phyloP scores from a whole-genome alignment of 2,797 vertebrate genomes.

The Graptemys geographica region DNA sequence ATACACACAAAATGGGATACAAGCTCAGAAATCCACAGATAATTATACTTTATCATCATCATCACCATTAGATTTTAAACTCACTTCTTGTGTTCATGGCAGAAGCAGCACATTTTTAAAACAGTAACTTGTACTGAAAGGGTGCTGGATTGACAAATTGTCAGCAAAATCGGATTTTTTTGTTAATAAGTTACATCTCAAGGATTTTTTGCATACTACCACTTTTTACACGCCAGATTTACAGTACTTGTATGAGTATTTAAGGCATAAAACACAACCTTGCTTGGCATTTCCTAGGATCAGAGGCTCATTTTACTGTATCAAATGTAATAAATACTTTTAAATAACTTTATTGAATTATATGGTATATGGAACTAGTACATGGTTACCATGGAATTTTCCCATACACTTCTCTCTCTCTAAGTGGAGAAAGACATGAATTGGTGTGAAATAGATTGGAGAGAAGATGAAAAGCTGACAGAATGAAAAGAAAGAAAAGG shows the following conservation, averaged over 20 bases:
- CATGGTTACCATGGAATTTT: neutral
- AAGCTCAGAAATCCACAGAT: neutral
- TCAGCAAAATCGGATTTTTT: neutral
- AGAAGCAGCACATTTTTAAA: neutral
- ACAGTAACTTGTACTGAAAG: neutral
- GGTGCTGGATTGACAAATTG: neutral
- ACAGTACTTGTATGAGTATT: neutral
- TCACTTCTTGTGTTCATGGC: neutral
- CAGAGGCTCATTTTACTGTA: neutral
- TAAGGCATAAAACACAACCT: neutral
- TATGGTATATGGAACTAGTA: constrained; percentile 18
- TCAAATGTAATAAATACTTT: neutral
- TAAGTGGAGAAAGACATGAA: neutral
- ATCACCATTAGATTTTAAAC: neutral
- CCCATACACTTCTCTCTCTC: neutral
- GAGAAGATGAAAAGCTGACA: neutral
- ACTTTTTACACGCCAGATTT: neutral
- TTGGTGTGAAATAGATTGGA: neutral
- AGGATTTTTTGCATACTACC: neutral
- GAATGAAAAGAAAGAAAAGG: neutral
- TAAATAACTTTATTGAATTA: neutral
- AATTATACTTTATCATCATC: neutral
- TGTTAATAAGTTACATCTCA: neutral
- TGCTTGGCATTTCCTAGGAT: neutral
- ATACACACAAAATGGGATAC: neutral